phyloP scores from a whole-genome alignment of 2,797 vertebrate species.

The Salmo trutta region DNA sequence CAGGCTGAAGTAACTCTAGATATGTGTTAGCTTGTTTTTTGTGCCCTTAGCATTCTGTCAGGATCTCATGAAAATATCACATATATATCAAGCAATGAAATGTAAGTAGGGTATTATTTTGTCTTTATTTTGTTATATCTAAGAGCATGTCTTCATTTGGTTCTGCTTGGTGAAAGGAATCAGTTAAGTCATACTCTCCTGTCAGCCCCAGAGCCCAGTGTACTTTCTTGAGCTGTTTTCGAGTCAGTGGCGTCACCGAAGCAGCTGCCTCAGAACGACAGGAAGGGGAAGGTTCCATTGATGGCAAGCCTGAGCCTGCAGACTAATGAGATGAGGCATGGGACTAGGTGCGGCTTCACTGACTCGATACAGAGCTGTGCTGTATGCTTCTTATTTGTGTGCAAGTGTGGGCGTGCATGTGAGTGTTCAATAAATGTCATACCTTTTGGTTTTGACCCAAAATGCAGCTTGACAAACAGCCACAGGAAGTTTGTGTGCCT shows the following conservation, averaged over 20 bases:
- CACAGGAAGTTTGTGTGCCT: not conserved
- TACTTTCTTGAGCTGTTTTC: slow-evolving; percentile 24
- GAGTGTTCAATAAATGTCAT: not conserved
- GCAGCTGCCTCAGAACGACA: slow-evolving; percentile 22
- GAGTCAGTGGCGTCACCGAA: slow-evolving; percentile 17
- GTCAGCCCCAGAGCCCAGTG: not conserved
- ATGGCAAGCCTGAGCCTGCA: slow-evolving; percentile 46
- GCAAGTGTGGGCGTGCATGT: not conserved
- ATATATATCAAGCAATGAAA: not conserved
- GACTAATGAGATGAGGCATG: not conserved
- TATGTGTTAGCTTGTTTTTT: not conserved
- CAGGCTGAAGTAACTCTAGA: not conserved
- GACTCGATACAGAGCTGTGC: not conserved
- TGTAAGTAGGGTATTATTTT: not conserved
- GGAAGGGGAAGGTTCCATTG: slow-evolving; percentile 8
- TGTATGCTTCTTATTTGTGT: not conserved
- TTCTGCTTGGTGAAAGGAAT: not conserved
- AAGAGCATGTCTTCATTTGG: not conserved
- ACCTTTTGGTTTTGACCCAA: slow-evolving; percentile 11
- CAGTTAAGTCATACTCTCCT: not conserved
- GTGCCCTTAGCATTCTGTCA: not conserved
- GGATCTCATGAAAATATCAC: not conserved
- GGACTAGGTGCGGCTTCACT: not conserved
- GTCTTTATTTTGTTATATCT: not conserved
- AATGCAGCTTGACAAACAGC: slow-evolving; percentile 9